Base-by-base conservation (phyloP, 2,888 invertebrate species). In the Steinernema carpocapsae region DNA sequence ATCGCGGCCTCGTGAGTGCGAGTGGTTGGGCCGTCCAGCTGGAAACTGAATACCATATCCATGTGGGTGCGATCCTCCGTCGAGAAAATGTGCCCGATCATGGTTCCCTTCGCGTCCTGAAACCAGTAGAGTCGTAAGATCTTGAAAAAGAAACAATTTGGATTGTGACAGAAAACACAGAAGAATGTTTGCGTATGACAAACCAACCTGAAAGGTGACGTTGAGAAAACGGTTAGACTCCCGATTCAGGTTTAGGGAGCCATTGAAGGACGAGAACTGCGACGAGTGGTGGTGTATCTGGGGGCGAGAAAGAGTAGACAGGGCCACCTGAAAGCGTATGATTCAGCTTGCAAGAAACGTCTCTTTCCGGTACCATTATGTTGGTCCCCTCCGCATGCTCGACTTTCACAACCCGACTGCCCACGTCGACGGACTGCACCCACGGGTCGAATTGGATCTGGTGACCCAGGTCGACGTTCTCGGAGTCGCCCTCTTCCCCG, bases 201-300 rank as follows among this genome's bases (percentile, higher is more conserved):
- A 7, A 73, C 76, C 71, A 64, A 84, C 83, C 26, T 71, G 46
- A 37, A 85, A 80, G 12, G 82, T 85, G 24, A 86, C 32, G 70
- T 85, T 85, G 59, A 85, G 59, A 71, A 73, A 87, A 14, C 80
- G 76, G 72, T 86, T 86, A 37, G 86, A 87, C 22, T 82, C 78
- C 22, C 71, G 76, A 70, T 87, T 86, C 52, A 84, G 59, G 32
- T 79, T 79, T 32, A 86, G 83, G 0, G 77, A 64, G n/a, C 85
- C 86, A 48, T 74, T 73, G 74, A 86, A 86, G 12, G 72, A 74
- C n/a, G 72, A 73, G 12, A 84, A 77, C 29, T 81, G 78, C 1
- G 84, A 85, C 4, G 77, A 48, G 70, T 84, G 84, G 48, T 77
- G 76, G 12, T 83, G 26, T 26, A 81, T 73, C 10, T 46, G 70